These are phyloP conservation scores for Drosophila neocordata DNA, from an alignment of 1,140 invertebrate genomes.

Conservation along the genomic window DNA sequence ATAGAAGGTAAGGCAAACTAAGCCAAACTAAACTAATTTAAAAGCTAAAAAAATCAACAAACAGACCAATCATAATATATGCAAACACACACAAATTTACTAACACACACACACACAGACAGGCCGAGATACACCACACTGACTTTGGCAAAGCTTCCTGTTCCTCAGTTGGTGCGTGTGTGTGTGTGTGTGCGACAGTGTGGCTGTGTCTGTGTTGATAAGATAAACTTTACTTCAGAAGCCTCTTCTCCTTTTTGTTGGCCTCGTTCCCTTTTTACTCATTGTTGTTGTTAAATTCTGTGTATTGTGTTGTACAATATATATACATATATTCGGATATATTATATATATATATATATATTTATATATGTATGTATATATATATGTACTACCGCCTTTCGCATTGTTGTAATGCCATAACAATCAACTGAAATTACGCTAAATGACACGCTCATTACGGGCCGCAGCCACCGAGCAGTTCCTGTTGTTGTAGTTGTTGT, in stretches of 20 bases:
- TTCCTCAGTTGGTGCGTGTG: background rate
- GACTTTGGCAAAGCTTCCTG: background rate
- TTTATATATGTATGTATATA: constrained; percentile 24
- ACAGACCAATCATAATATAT: constrained; percentile 27
- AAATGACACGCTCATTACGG: constrained; percentile 80
- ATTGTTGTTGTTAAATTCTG: constrained; percentile 21
- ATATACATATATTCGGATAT: background rate
- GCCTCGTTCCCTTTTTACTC: background rate
- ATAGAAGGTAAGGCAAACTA: background rate
- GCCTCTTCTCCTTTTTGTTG: constrained; percentile 2
- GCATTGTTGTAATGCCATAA: constrained; percentile 74
- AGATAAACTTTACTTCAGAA: constrained; percentile 60
- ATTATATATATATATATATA: constrained; percentile 19
- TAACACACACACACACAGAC: constrained; percentile 20
- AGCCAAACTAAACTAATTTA: constrained; percentile 7
- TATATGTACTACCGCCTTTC: constrained; percentile 25
- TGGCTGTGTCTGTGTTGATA: constrained; percentile 54
- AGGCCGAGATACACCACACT: no score
- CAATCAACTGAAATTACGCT: constrained; percentile 78
- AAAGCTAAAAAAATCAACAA: background rate
- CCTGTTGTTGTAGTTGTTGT: background rate
- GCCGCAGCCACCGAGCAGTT: constrained; percentile 23
- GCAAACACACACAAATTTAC: constrained; percentile 19
- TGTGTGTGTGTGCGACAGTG: constrained; percentile 21
- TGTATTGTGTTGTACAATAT: constrained; percentile 39